Base-by-base conservation (phyloP, 2,797 vertebrate species). In the Mormyrus proboscirostris region DNA sequence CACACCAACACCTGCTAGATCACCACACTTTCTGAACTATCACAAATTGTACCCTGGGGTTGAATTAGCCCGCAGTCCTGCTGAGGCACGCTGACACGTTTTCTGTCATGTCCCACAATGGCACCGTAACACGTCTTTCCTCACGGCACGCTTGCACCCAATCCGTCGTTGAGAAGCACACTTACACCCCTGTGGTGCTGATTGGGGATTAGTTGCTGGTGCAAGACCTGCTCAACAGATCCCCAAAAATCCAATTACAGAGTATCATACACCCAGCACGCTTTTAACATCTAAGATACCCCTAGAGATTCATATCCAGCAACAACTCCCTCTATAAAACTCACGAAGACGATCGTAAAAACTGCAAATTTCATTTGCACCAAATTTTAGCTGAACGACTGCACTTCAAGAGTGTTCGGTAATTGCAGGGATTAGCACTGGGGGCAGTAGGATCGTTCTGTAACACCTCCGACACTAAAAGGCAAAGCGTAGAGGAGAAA, bases 191-290 rank as follows among this genome's bases (percentile, higher is more conserved):
- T 16, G 90, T 93, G 92, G 91, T 93, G 93, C 94, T 95, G 95
- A 96, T 95, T 95, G 94, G 94, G 96, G 95, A 96, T 96, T 96
- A 96, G 94, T 93, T 92, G 94, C 94, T 94, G 95, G 94, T 93
- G 94, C 95, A 94, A 92, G 95, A 96, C 95, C 95, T 95, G 95
- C 95, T 96, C 95, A 95, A 95, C 94, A 95, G 95, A 95, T 96
- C 96, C 95, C 94, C 94, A 93, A 94, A 96, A 97, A 97, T 96
- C 95, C 96, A 96, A 96, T 96, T 96, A 96, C 95, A 92, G 93
- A 95, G 94, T 95, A 96, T 95, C 94, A 95, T 95, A 95, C 95
- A 94, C 94, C 94, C 92, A 95, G 95, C 95, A 95, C 95, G 95
- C 95, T 95, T 95, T 95, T 94, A 94, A 94, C 93, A 91, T 87